A percentile compares a stretch with the other conserved stretches of the same genome.
Conservation (phyloP, 1,140 invertebrate species). For the Trichonephila inaurata region DNA sequence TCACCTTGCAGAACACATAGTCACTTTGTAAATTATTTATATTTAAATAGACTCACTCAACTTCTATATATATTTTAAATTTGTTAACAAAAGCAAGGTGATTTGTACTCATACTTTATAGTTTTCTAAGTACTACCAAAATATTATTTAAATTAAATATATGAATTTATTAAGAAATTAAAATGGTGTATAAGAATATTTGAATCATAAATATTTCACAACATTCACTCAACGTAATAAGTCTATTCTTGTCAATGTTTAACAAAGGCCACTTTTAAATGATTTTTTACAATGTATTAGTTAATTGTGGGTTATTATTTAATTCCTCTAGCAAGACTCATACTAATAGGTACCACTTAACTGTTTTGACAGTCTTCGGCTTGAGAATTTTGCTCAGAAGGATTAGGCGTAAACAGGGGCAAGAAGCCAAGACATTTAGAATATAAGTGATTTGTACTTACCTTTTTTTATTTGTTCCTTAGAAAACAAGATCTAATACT, state of each 20-base stretch:
- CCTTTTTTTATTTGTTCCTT: conserved; percentile 17
- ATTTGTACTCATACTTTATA: conserved; percentile 67
- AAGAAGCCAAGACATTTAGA: conserved; percentile 44
- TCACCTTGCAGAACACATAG: not conserved
- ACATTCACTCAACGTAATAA: too few relatives aligned
- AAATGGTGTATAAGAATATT: too few relatives aligned
- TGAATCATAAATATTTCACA: too few relatives aligned
- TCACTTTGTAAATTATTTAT: too few relatives aligned
- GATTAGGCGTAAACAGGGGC: conserved; percentile 48
- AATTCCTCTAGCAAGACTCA: not conserved
- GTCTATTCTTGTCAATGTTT: too few relatives aligned
- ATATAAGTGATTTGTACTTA: conserved; percentile 73
- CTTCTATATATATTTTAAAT: not conserved
- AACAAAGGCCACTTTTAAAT: too few relatives aligned
- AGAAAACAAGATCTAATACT: too few relatives aligned
- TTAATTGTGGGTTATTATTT: not conserved
- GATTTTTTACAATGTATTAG: not conserved
- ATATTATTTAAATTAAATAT: not conserved
- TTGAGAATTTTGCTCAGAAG: not conserved
- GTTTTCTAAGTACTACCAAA: not conserved
- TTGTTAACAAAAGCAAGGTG: not conserved
- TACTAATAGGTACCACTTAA: conserved; percentile 30
- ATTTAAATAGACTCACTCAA: too few relatives aligned
- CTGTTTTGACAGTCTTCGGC: not conserved
- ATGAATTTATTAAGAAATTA: too few relatives aligned